Evolutionary conservation across 2,888 invertebrate species (phyloP), one percentile per base, ranked within the genome.

Genomic region (Drosophila hamatofila): DNA sequence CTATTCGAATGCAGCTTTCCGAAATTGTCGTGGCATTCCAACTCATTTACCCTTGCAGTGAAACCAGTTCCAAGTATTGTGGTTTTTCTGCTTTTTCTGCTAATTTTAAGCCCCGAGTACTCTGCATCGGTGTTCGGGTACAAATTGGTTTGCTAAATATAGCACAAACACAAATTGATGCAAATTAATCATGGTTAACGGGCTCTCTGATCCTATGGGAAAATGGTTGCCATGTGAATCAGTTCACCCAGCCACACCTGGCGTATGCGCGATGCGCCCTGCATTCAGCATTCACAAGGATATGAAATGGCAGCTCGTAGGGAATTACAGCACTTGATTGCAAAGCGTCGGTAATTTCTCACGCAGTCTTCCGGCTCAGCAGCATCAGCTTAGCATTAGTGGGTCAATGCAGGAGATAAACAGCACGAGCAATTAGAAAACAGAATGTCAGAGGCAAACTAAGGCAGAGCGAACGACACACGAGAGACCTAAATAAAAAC

Each of bases 131-230:
- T 64, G 63, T 27, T 62, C 46, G 41, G 64, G 59, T 27, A 56
- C 58, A 79, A 79, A 79, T 71, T 70, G 64, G 16, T 35, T 49
- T 39, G 54, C 88, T 81, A 84, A 81, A 84, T 78, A 84, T 84
- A 81, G 74, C 76, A 55, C 72, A 35, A 4, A 30, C 52, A 58
- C 67, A 87, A 84, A 84, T 84, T 84, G 88, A 83, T 73, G 85
- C 86, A 88, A 85, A 88, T 85, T 85, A 88, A 85, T 85, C 88
- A 85, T 85, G 88, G 88, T 85, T 85, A 88, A 77, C 70, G 39
- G 77, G 42, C 54, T 65, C 52, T 52, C 52, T 59, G 58, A 63
- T 64, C 25, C 60, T 58, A 52, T 21, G 57, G 54, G n/a, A 54
- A 52, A 39, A 30, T 5, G 35, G 35, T 42, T 79, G 66, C 42